Percentiles rank a stretch among this genome's conserved stretches.
phyloP scores from a whole-genome alignment of 2,888 invertebrate genomes.

The Lottia gigantea region DNA sequence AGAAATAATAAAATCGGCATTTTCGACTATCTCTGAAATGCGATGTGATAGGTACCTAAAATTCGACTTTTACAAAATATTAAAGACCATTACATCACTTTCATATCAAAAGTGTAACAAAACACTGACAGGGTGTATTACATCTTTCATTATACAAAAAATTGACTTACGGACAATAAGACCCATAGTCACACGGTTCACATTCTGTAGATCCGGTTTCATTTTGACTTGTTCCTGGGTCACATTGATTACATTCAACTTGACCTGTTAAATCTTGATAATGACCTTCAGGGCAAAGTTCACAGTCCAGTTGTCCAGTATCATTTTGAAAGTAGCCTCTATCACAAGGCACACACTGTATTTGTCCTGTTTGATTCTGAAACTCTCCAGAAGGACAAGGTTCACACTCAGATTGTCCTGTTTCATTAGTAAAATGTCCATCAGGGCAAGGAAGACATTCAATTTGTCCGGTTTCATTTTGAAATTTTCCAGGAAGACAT shows the following conservation, averaged over 20 bases:
- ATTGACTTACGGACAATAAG: background rate
- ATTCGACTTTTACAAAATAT: no score
- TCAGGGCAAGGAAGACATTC: slow-evolving; percentile 17
- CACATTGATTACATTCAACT: background rate
- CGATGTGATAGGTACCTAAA: no score
- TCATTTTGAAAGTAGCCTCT: slow-evolving; percentile 14
- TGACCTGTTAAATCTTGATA: slow-evolving; percentile 13
- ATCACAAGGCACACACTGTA: slow-evolving; percentile 18
- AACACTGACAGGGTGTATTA: no score
- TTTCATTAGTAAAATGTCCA: slow-evolving; percentile 18
- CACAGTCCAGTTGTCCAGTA: slow-evolving; percentile 5
- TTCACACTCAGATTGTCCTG: slow-evolving; percentile 18
- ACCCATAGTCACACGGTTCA: slow-evolving; percentile 12
- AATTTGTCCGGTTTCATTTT: slow-evolving; percentile 21
- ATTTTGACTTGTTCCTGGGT: slow-evolving; percentile 16
- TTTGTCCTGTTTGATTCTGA: slow-evolving; percentile 17
- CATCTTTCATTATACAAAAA: no score
- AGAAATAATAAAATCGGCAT: no score
- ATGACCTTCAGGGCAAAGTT: slow-evolving; percentile 10
- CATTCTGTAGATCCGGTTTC: slow-evolving; percentile 13
- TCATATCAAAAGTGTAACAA: no score
- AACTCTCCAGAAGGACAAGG: slow-evolving; percentile 13
- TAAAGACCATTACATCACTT: no score
- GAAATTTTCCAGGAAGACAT: slow-evolving; percentile 21
- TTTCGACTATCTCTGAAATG: no score